Evolutionary conservation across 2,113 vertebrate genomes (phyloP).

Genomic region (Planiliza haematocheilus): DNA sequence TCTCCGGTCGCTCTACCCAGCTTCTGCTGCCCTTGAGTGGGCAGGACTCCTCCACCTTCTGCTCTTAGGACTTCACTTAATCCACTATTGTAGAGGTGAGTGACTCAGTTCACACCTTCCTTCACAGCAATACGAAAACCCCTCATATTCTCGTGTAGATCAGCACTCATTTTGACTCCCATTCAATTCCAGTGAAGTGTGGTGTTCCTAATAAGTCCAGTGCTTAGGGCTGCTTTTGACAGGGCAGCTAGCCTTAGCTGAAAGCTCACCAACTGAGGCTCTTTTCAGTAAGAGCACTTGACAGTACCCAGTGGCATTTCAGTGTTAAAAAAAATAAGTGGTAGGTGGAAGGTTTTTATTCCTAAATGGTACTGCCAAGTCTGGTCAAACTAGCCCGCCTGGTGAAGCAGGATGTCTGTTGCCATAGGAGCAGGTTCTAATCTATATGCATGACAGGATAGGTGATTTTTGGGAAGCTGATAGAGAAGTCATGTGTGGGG

Average conservation of each 20-base stretch:
- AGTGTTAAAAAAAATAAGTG: constrained; percentile 24
- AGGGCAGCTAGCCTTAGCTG: constrained; percentile 40
- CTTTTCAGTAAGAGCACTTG: constrained; percentile 39
- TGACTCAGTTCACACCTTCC: constrained; percentile 18
- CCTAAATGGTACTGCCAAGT: constrained; percentile 19
- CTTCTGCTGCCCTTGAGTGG: neutral
- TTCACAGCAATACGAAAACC: constrained; percentile 5
- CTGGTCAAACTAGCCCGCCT: constrained; percentile 26
- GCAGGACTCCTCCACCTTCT: constrained; percentile 6
- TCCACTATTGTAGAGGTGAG: constrained; percentile 51
- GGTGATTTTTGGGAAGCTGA: constrained; percentile 14
- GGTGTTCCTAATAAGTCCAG: constrained; percentile 43
- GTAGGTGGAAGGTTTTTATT: constrained; percentile 26
- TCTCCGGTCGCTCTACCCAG: neutral
- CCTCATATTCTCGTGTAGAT: constrained; percentile 10
- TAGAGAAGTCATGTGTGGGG: neutral
- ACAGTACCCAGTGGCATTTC: constrained; percentile 47
- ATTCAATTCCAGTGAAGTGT: constrained; percentile 37
- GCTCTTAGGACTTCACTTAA: constrained; percentile 15
- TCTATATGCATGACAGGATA: constrained; percentile 38
- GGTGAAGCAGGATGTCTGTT: constrained; percentile 26
- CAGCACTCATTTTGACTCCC: constrained; percentile 42
- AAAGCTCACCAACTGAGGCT: constrained; percentile 47
- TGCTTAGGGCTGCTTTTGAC: constrained; percentile 51
- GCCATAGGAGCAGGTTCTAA: constrained; percentile 55